A percentile compares a stretch with the other conserved stretches of the same genome.
Conservation (phyloP, 2,888 invertebrate genomes). For the Pyrgus malvae region DNA sequence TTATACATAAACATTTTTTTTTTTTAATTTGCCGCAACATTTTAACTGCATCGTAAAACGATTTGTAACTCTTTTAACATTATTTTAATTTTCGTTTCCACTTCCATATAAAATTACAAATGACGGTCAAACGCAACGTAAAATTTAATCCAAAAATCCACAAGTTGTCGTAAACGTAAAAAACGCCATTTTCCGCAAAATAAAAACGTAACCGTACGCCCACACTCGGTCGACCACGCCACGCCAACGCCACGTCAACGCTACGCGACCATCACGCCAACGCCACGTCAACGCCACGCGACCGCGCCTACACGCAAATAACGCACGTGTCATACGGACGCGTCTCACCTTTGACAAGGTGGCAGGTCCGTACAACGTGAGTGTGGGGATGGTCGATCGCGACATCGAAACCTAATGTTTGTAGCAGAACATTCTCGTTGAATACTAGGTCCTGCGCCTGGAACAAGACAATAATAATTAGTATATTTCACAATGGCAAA, state of each 20-base stretch:
- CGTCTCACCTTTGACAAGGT: constrained; percentile 94
- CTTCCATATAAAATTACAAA: neutral
- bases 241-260: neutral
- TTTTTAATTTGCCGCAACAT: too few relatives aligned
- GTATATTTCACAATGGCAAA: too few relatives aligned
- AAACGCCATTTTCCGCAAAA: neutral
- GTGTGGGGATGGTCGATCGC: constrained; percentile 99
- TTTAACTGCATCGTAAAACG: too few relatives aligned
- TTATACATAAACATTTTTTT: neutral
- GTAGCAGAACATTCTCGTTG: constrained; percentile 97
- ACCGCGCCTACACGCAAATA: constrained; percentile 32
- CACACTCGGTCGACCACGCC: too few relatives aligned
- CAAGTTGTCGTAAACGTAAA: neutral
- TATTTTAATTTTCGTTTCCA: too few relatives aligned
- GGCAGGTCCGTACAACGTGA: constrained; percentile 97
- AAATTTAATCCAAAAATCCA: neutral
- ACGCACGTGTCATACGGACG: constrained; percentile 38
- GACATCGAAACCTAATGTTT: constrained; percentile 98
- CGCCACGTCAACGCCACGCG: constrained; percentile 30
- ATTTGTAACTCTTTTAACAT: too few relatives aligned
- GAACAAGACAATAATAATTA: constrained; percentile 33
- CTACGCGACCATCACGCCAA: neutral
- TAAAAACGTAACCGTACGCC: constrained; percentile 1
- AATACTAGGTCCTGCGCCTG: constrained; percentile 96
- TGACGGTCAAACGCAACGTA: neutral